These are phyloP conservation scores for Pseudocheirus occidentalis DNA, from an alignment of 2,797 vertebrate species.

Conservation along the genomic window DNA sequence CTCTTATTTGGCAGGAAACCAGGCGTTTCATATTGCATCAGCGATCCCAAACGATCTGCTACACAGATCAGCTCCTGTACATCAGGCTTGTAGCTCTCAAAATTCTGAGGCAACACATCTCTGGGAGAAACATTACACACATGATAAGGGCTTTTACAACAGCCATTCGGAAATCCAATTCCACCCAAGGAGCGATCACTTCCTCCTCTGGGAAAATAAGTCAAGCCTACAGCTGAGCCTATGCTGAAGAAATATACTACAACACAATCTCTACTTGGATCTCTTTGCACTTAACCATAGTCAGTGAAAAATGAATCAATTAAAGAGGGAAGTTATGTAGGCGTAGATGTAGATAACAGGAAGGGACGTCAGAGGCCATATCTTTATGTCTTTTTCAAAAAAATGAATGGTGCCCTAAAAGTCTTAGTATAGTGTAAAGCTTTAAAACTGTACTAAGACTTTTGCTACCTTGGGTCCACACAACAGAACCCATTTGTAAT, in stretches of 20 bases:
- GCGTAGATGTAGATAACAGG: not conserved
- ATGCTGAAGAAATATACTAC: not conserved
- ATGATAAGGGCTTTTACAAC: not conserved
- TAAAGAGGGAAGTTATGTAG: not conserved
- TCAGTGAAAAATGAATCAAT: not conserved
- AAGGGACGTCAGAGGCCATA: not conserved
- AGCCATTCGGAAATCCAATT: too few species aligned
- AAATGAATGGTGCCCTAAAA: not conserved
- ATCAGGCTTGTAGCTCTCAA: conserved; percentile 93
- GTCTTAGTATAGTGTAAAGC: not conserved
- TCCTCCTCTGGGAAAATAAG: not conserved
- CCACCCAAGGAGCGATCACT: not conserved
- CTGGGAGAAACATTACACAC: conserved; percentile 80
- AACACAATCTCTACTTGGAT: not conserved
- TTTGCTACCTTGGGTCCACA: not conserved
- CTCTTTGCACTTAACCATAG: not conserved
- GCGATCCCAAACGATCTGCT: conserved; percentile 93
- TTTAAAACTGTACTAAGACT: not conserved
- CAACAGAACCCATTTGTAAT: not conserved
- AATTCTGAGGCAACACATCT: conserved; percentile 96
- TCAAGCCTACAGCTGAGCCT: not conserved
- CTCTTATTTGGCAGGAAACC: conserved; percentile 96
- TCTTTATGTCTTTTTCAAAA: not conserved
- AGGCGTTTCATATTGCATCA: conserved; percentile 97
- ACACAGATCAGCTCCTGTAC: conserved; percentile 95